These are phyloP conservation scores for Lasiommata megera DNA, from an alignment of 2,888 invertebrate species.

Conservation along the genomic window DNA sequence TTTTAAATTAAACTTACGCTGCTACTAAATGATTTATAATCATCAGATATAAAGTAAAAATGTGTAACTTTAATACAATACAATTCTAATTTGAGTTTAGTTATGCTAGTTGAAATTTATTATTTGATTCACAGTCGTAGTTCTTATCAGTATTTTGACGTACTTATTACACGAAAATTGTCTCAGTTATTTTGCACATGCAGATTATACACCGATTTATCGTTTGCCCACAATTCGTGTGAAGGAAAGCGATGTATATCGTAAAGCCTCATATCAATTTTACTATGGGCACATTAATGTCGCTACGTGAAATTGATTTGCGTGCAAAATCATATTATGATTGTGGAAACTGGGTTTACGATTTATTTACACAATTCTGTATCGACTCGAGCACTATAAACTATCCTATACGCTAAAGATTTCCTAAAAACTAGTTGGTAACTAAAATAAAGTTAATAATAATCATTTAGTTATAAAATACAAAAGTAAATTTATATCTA, in stretches of 20 bases:
- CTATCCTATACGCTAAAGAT: constrained; percentile 43
- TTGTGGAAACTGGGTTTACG: constrained; percentile 81
- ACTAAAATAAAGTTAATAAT: too few relatives aligned
- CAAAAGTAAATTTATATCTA: too few relatives aligned
- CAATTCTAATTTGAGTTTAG: too few relatives aligned
- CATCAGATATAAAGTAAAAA: too few relatives aligned
- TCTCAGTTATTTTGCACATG: constrained; percentile 4
- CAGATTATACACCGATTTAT: constrained; percentile 43
- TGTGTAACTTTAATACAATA: too few relatives aligned
- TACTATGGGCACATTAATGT: constrained; percentile 80
- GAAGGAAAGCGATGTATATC: constrained; percentile 69
- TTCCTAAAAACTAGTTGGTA: background rate
- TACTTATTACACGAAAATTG: background rate
- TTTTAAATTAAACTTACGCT: too few relatives aligned
- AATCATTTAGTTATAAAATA: too few relatives aligned
- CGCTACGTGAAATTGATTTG: constrained; percentile 81
- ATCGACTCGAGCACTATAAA: constrained; percentile 67
- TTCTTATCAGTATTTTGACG: background rate
- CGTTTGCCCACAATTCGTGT: constrained; percentile 56
- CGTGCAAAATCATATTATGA: constrained; percentile 80
- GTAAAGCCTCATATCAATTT: constrained; percentile 79
- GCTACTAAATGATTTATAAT: too few relatives aligned
- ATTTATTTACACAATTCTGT: constrained; percentile 78
- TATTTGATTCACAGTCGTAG: background rate
- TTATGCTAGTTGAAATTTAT: too few relatives aligned